phyloP scores from a whole-genome alignment of 2,797 vertebrate species.

The Manis crassicaudata region DNA sequence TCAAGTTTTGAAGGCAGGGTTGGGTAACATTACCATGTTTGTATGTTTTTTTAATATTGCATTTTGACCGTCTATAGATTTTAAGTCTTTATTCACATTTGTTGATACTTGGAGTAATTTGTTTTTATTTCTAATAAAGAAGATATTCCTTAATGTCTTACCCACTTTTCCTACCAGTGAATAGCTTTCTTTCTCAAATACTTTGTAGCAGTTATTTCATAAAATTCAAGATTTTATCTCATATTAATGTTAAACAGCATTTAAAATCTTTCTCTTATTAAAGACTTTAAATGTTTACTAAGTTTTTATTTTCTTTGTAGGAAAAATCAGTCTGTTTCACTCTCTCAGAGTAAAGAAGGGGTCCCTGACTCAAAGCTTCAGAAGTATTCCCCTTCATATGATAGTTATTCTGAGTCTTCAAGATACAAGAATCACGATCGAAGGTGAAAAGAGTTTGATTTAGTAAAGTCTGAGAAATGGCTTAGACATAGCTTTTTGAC shows the following conservation, averaged over 20 bases:
- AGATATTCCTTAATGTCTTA: background rate
- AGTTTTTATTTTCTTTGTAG: constrained; percentile 77
- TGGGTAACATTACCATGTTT: background rate
- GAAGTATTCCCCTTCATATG: constrained; percentile 84
- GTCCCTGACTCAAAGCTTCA: constrained; percentile 80
- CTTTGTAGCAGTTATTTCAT: background rate
- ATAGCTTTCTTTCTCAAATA: constrained; percentile 20
- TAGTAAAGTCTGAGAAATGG: constrained; percentile 26
- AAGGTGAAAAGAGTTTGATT: constrained; percentile 86
- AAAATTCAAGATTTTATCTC: constrained; percentile 44
- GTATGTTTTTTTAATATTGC: background rate
- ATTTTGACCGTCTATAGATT: constrained; percentile 1
- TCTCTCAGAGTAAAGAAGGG: constrained; percentile 82
- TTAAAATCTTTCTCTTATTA: constrained; percentile 52
- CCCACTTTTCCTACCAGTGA: constrained; percentile 30
- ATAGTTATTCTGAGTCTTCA: constrained; percentile 89
- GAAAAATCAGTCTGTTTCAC: constrained; percentile 85
- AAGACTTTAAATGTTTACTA: constrained; percentile 48
- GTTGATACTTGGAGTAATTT: constrained; percentile 7
- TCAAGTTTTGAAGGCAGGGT: background rate
- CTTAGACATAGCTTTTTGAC: constrained; percentile 29
- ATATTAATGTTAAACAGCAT: constrained; percentile 9
- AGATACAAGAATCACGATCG: constrained; percentile 88
- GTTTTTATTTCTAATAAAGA: constrained; percentile 18
- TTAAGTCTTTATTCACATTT: background rate